phyloP scores from a whole-genome alignment of 1,140 invertebrate species.

The Sweltsa coloradensis region DNA sequence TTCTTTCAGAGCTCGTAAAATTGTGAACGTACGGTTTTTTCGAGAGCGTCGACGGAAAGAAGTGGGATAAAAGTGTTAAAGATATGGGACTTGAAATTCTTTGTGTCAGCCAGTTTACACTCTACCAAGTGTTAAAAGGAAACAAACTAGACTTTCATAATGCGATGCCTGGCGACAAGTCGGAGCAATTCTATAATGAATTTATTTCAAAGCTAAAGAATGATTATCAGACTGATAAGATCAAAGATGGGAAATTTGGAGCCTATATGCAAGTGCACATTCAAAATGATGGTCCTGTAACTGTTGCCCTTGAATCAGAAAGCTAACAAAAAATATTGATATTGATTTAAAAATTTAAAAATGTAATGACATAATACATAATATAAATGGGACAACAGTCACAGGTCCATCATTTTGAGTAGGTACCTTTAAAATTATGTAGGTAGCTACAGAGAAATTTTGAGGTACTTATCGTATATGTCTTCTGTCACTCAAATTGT shows the following conservation, averaged over 20 bases:
- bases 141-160: slow-evolving; percentile 86
- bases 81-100: slow-evolving; percentile 62
- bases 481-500: no score
- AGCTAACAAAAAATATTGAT: no score
- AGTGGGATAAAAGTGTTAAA: slow-evolving; percentile 67
- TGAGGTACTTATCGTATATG: no score
- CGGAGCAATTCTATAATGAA: slow-evolving; percentile 63
- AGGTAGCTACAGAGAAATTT: no score
- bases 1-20: slow-evolving; percentile 57
- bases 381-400: no score
- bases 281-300: slow-evolving; percentile 87
- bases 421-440: no score
- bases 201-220: slow-evolving; percentile 55
- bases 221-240: slow-evolving; percentile 54
- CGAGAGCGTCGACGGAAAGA: slow-evolving; percentile 61
- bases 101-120: slow-evolving; percentile 76
- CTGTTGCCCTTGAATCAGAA: slow-evolving; percentile 78
- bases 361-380: no score
- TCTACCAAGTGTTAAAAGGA: slow-evolving; percentile 76
- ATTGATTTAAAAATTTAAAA: no score
- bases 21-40: slow-evolving; percentile 72
- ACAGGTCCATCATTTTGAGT: no score
- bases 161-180: slow-evolving; percentile 67
- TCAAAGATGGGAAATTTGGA: slow-evolving; percentile 89
- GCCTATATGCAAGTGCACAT: slow-evolving; percentile 83